A percentile compares a stretch with the other conserved stretches of the same genome.
Conservation (phyloP, 2,888 invertebrate species). For the Ennomos quercinarius region DNA sequence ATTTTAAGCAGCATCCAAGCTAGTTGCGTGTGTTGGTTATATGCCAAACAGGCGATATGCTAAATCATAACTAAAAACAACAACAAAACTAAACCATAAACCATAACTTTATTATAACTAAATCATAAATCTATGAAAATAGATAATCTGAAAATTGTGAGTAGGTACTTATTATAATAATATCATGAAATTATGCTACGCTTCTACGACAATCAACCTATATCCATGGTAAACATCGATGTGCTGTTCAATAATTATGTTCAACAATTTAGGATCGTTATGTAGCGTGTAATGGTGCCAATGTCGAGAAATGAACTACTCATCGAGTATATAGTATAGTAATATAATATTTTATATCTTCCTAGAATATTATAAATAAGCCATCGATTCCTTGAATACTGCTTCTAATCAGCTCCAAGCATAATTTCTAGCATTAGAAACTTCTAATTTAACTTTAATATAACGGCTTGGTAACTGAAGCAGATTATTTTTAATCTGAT, state of each 20-base stretch:
- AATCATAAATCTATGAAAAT: too few species aligned
- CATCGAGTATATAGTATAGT: constrained; percentile 19
- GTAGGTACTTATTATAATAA: too few species aligned
- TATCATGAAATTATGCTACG: too few species aligned
- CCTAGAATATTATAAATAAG: constrained; percentile 22
- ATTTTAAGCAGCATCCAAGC: too few species aligned
- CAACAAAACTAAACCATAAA: too few species aligned
- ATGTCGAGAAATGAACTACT: constrained; percentile 38
- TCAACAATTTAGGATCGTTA: constrained; percentile 60
- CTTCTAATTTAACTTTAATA: constrained; percentile 7
- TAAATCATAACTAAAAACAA: too few species aligned
- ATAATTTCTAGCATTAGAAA: constrained; percentile 5
- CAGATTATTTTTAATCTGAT: constrained; percentile 39
- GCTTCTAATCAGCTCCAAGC: constrained; percentile 4
- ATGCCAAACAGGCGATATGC: not conserved
- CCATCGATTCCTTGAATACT: constrained; percentile 11
- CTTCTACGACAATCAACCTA: constrained; percentile 41
- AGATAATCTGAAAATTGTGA: too few species aligned
- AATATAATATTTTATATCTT: constrained; percentile 28
- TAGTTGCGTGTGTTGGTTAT: too few species aligned
- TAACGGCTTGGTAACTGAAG: constrained; percentile 8
- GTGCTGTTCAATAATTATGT: constrained; percentile 49
- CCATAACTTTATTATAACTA: too few species aligned
- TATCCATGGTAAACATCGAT: constrained; percentile 44
- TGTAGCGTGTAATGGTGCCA: constrained; percentile 46